Evolutionary conservation across 2,797 vertebrate genomes (phyloP).

Genomic region (Alfaro cultratus): DNA sequence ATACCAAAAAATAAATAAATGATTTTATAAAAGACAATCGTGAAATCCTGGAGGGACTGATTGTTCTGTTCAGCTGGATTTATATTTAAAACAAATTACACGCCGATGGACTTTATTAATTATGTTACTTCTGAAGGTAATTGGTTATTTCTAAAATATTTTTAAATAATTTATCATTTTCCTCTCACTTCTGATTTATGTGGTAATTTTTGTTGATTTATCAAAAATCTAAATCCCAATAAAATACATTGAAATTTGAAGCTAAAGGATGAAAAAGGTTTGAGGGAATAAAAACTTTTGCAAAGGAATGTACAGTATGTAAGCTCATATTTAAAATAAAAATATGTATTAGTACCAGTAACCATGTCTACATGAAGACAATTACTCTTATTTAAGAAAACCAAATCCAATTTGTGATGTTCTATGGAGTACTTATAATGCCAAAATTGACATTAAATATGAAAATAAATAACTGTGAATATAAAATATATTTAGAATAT

Average conservation of each 20-base stretch:
- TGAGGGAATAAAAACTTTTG: background rate
- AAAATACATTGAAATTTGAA: background rate
- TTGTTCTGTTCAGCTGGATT: no score
- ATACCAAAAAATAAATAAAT: no score
- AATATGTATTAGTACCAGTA: conserved; percentile 3
- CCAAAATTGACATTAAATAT: background rate
- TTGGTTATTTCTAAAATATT: background rate
- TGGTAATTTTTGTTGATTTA: background rate
- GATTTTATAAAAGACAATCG: no score
- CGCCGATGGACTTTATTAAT: no score
- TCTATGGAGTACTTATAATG: background rate
- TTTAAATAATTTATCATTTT: background rate
- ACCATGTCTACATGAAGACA: conserved; percentile 51
- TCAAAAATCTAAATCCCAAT: background rate
- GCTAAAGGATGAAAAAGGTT: background rate
- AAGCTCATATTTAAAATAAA: background rate
- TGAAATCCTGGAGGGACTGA: no score
- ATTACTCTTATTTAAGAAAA: background rate
- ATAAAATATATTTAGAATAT: background rate
- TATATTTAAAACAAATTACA: no score
- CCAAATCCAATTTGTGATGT: no score
- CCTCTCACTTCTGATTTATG: background rate
- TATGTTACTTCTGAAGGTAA: background rate
- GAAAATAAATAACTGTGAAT: background rate
- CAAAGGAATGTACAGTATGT: background rate